Evolutionary conservation across 2,797 vertebrate species (phyloP).

Genomic region (Acridotheres tristis): DNA sequence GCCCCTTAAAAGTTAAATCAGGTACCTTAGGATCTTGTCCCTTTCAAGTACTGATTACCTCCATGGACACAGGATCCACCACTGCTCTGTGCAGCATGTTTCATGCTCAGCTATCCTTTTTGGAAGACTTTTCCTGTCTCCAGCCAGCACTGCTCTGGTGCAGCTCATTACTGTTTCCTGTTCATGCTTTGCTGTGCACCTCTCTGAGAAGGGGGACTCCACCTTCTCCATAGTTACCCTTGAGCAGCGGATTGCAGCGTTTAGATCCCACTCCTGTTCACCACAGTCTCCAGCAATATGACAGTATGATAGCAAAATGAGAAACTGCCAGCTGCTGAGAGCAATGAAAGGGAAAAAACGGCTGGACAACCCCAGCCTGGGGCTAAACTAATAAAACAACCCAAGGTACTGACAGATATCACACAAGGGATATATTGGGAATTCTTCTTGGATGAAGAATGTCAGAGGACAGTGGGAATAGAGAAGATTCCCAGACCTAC

Average conservation of each 20-base stretch:
- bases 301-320: neutral
- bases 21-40: neutral
- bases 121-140: neutral
- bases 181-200: neutral
- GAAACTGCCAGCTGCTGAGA: neutral
- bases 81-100: neutral
- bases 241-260: neutral
- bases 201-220: neutral
- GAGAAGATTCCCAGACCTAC: neutral
- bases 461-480: neutral
- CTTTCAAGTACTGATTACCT: neutral
- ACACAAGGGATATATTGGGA: neutral
- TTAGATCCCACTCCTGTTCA: fast-evolving
- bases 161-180: neutral
- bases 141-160: neutral
- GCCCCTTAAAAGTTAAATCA: neutral
- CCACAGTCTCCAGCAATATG: neutral
- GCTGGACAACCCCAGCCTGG: fast-evolving
- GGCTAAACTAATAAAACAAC: neutral
- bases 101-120: neutral
- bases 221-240: neutral
- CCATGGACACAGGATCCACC: neutral
- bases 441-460: neutral
- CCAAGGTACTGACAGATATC: neutral
- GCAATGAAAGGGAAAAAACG: neutral